Evolutionary conservation across 2,113 vertebrate species (phyloP).

Genomic region (Asarcornis scutulata): DNA sequence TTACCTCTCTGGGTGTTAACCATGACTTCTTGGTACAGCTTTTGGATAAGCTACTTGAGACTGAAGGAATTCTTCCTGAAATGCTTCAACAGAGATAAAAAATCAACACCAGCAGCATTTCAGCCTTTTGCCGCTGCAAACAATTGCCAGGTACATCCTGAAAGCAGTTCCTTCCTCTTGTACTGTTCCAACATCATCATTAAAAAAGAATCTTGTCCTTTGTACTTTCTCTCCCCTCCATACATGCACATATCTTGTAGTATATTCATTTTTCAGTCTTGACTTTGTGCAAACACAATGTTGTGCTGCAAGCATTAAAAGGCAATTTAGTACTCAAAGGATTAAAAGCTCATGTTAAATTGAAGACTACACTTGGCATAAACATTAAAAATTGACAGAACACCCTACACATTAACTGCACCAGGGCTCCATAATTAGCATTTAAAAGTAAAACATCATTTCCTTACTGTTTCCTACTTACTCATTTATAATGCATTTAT

Average conservation of each 20-base stretch:
- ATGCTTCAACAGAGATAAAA: background rate
- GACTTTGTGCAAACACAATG: constrained; percentile 89
- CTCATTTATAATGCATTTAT: constrained; percentile 88
- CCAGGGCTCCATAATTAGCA: constrained; percentile 86
- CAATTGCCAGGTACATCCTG: constrained; percentile 46
- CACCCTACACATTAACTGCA: constrained; percentile 91
- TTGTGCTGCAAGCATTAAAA: constrained; percentile 93
- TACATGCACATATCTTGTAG: constrained; percentile 75
- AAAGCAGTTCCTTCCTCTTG: constrained; percentile 31
- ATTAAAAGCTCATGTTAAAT: constrained; percentile 99
- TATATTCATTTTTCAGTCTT: constrained; percentile 90
- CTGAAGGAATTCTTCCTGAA: background rate
- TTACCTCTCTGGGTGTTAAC: background rate
- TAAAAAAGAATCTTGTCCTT: constrained; percentile 11
- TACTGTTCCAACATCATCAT: constrained; percentile 3
- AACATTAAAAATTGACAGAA: constrained; percentile 96
- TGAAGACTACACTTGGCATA: constrained; percentile 95
- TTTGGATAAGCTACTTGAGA: background rate
- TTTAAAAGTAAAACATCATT: constrained; percentile 90
- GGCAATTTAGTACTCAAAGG: constrained; percentile 95
- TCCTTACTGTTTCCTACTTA: constrained; percentile 86
- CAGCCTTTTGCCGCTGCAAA: constrained; percentile 12
- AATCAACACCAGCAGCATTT: background rate
- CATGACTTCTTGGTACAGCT: background rate
- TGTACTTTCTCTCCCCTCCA: constrained; percentile 1